phyloP scores from a whole-genome alignment of 2,113 vertebrate species.

The Protobothrops flavoviridis region DNA sequence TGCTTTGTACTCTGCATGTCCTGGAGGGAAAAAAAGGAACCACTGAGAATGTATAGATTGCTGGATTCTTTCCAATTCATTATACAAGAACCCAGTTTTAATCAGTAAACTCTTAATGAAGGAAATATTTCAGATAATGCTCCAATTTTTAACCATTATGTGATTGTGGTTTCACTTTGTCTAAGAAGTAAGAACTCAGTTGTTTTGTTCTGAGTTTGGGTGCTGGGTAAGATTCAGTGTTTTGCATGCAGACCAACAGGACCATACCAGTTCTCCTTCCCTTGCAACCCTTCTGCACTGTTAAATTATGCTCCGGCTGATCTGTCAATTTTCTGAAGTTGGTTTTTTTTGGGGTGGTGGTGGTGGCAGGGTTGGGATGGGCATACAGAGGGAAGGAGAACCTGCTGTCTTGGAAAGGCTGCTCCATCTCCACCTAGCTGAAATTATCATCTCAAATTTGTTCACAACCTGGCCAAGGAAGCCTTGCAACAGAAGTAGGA shows the following conservation, averaged over 20 bases:
- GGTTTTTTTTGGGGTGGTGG: not conserved
- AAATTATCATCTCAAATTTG: not conserved
- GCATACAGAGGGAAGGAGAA: not conserved
- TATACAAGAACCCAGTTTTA: slow-evolving; percentile 1
- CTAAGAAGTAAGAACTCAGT: not conserved
- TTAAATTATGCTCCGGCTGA: not conserved
- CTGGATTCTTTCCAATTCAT: not conserved
- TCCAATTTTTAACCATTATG: not conserved
- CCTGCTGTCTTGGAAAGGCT: not conserved
- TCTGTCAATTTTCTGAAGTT: not conserved
- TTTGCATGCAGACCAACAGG: not conserved
- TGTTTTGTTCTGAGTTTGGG: not conserved
- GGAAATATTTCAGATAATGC: not conserved
- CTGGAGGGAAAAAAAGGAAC: not conserved
- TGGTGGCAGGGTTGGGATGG: not conserved
- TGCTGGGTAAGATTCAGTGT: not conserved
- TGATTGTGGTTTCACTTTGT: slow-evolving; percentile 9
- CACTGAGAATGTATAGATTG: slow-evolving; percentile 1
- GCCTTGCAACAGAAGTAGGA: not conserved
- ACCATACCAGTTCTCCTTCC: not conserved
- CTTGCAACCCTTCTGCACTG: not conserved
- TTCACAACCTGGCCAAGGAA: too few relatives aligned
- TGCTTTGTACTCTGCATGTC: not conserved
- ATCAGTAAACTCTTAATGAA: not conserved
- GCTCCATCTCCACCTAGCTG: not conserved